These are phyloP conservation scores for Drosophila busckii DNA, from an alignment of 1,140 invertebrate genomes.

Conservation along the genomic window DNA sequence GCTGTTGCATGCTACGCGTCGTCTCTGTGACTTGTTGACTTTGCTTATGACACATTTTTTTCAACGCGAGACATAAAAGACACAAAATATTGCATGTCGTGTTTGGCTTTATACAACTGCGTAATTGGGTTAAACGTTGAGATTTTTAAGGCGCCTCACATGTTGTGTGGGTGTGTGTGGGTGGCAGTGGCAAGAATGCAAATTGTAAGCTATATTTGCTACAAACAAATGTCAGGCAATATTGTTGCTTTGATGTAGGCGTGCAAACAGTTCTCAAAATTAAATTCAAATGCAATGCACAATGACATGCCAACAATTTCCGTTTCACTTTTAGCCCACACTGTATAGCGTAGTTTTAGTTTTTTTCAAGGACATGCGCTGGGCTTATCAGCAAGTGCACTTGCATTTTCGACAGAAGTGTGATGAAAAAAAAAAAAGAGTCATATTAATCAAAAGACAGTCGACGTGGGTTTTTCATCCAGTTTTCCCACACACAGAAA, in stretches of 20 bases:
- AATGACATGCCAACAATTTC: no score
- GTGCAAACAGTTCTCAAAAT: no score
- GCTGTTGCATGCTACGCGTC: conserved; percentile 23
- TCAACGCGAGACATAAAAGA: conserved; percentile 21
- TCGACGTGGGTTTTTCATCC: conserved; percentile 65
- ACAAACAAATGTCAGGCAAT: no score
- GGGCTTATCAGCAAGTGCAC: conserved; percentile 34
- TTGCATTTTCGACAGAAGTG: conserved; percentile 70
- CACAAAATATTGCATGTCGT: conserved; percentile 66
- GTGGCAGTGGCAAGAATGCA: no score
- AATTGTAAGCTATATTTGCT: no score
- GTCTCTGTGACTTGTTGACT: conserved; percentile 21
- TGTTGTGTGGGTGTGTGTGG: conserved; percentile 42
- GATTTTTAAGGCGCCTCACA: no score
- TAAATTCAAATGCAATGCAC: no score
- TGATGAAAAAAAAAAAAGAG: conserved; percentile 15
- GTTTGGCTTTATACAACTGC: conserved; percentile 35
- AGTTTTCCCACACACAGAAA: conserved; percentile 55
- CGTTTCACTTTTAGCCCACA: no score
- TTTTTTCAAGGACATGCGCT: conserved; percentile 26
- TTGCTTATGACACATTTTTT: conserved; percentile 50
- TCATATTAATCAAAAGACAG: conserved; percentile 4
- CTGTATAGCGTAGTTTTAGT: no score
- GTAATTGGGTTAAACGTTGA: conserved; percentile 72
- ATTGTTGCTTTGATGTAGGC: no score